Evolutionary conservation across 2,888 invertebrate species (phyloP), one percentile per base, ranked within the genome.

Genomic region (Acheta domesticus): DNA sequence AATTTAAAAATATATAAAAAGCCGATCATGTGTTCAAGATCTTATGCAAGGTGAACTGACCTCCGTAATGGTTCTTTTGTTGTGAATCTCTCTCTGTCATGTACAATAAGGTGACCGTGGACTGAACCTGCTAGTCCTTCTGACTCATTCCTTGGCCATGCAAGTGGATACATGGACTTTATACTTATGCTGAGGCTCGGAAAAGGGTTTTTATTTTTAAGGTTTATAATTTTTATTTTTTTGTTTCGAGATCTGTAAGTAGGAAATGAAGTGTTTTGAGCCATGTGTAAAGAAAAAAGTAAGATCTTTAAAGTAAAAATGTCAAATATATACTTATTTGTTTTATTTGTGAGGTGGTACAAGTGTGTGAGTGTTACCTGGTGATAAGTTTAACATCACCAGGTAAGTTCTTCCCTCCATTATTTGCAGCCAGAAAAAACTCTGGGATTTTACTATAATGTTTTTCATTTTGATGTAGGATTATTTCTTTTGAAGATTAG

Each of bases 281-380:
- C 86, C 85, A 85, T 87, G 87, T 87, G 87, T 87, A 87, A 87
- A 87, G 86, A 86, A 87, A 86, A 87, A 87, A 87, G 87, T 87
- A 86, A 86, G 87, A 86, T 86, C 87, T 86, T 86, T 86, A 86
- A 86, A 86, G 80, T 50, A 79, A 62, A 76, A 81, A 62, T 62
- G n/a, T 62, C 62, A 62, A 62, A 62, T 62, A 62, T n/a, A 62
- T 62, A 62, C 23, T 79, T 79, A 62, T 79, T 62, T 12, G 62
- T 62, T 62, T 62, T 62, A 62, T 62, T 62, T 62, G 36, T 36
- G 36, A 8, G 36, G 36, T 36, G 36, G 8, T 36, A 36, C 36
- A 36, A 36, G 36, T 36, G 36, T 36, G 36, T 36, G 36, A 36
- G 36, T 36, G 36, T 36, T 8, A 36, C 36, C 36, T 36, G 36